Evolutionary conservation across 2,113 vertebrate genomes (phyloP).

Genomic region (Aphelocoma coerulescens): DNA sequence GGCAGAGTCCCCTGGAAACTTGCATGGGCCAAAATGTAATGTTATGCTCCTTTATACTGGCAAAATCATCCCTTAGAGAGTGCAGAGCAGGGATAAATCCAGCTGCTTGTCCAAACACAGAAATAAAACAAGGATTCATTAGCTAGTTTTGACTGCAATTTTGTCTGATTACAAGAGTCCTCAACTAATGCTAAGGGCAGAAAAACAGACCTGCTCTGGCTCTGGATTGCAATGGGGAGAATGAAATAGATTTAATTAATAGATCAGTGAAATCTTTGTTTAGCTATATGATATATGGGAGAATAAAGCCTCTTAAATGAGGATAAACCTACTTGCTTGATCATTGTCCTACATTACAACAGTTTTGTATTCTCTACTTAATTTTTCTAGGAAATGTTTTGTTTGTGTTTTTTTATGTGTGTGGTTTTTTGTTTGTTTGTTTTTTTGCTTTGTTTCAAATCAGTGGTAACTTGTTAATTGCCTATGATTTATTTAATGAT

Average conservation of each 20-base stretch:
- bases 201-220: neutral
- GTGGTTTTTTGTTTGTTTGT: neutral
- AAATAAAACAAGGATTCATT: conserved; percentile 50
- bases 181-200: neutral
- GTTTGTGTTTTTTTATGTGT: neutral
- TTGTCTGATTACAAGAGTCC: neutral
- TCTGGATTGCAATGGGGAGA: neutral
- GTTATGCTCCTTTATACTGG: neutral
- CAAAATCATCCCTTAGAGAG: neutral
- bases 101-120: neutral
- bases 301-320: neutral
- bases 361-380: neutral
- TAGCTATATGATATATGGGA: neutral
- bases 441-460: neutral
- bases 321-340: neutral
- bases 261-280: neutral
- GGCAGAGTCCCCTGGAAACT: neutral
- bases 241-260: conserved; percentile 32
- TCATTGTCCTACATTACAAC: neutral
- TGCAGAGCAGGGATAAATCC: neutral
- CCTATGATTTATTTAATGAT: conserved; percentile 9
- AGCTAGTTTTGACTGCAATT: conserved; percentile 21
- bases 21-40: neutral
- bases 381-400: neutral
- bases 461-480: neutral